Percentiles rank a stretch among this genome's conserved stretches.
phyloP scores from a whole-genome alignment of 2,888 invertebrate species.

The Ochlodes sylvanus region DNA sequence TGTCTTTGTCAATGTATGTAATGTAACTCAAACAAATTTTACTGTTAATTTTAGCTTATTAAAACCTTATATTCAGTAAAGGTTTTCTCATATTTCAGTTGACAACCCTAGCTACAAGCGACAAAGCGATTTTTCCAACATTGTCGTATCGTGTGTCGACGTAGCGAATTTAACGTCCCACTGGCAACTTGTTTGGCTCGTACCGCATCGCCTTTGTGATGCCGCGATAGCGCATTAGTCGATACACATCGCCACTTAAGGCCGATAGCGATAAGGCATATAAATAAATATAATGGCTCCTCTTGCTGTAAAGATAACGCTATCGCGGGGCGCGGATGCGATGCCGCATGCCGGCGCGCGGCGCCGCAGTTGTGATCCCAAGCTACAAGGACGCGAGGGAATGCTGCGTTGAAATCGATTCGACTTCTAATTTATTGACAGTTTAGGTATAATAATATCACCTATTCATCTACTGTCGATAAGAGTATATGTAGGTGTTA shows the following conservation, averaged over 20 bases:
- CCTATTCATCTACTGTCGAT: too few relatives aligned
- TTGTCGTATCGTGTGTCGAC: neutral
- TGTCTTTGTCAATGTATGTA: too few relatives aligned
- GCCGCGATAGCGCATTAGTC: constrained; percentile 43
- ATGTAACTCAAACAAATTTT: too few relatives aligned
- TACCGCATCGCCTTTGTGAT: constrained; percentile 33
- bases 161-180: neutral
- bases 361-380: neutral
- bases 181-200: constrained; percentile 8
- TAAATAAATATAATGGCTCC: constrained; percentile 77
- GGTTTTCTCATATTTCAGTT: too few relatives aligned
- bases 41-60: too few relatives aligned
- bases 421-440: too few relatives aligned
- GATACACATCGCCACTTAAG: constrained; percentile 79
- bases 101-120: too few relatives aligned
- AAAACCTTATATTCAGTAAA: too few relatives aligned
- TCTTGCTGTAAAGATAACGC: constrained; percentile 75
- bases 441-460: too few relatives aligned
- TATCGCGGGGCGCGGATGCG: constrained; percentile 52
- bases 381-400: neutral
- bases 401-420: neutral
- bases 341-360: constrained; percentile 38
- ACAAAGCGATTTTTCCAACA: neutral
- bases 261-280: constrained; percentile 71
- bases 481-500: too few relatives aligned